Evolutionary conservation across 2,797 vertebrate genomes (phyloP), one percentile per base, ranked within the genome.

Genomic region (Microctenopoma lineatum): DNA sequence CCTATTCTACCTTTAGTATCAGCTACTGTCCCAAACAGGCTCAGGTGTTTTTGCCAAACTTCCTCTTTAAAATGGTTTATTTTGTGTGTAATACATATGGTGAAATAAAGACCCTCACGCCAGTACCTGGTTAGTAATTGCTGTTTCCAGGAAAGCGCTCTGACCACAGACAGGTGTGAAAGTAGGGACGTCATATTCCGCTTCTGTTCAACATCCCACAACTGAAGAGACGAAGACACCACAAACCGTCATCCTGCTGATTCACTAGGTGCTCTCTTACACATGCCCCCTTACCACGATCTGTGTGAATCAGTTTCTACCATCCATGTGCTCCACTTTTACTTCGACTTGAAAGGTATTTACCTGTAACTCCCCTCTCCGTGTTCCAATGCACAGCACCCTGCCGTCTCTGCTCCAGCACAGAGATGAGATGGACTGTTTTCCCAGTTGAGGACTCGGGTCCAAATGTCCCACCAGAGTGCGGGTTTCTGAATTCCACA

Each of bases 121-220:
- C 12, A n/a, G 7, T 53, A 90, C 90, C 95, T 96, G 92, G 92
- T 97, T 54, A 96, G 89, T 77, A 95, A 77, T 48, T 88, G 89
- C 42, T 92, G 77, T 78, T 93, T 96, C 94, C 94, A 95, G 74
- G 92, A 95, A 80, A 96, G 66, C 0, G 90, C 88, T 65, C 93
- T 87, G 70, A 93, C 93, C 55, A 90, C 90, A 61, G 90, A 93
- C 14, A 90, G 60, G 34, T 96, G 94, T 36, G 92, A 91, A 14
- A 79, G 70, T 60, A 94, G 80, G 77, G 67, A 87, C 76, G 89
- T 92, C 72, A 93, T 32, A 4, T 2, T 90, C 63, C 89, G 88
- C 79, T 87, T 90, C 8, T 69, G 87, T 76, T 94, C 92, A 57
- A 91, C 84, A 75, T 96, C 94, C 94, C 94, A 95, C 70, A 95